Conservation (phyloP, 2,797 vertebrate genomes). For the Hipposideros larvatus region DNA sequence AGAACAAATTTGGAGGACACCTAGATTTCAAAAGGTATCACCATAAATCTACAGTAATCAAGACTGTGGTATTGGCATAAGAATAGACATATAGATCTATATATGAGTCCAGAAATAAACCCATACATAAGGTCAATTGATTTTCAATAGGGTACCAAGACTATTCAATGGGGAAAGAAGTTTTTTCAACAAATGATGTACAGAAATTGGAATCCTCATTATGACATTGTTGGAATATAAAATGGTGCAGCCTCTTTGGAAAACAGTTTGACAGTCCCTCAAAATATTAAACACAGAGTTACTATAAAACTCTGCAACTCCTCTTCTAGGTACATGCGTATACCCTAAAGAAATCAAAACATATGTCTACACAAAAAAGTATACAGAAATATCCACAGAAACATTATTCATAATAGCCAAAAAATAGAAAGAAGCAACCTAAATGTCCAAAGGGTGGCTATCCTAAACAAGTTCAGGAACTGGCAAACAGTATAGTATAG, state of each 20-base stretch:
- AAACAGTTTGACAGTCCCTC: background rate
- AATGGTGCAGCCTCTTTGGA: background rate
- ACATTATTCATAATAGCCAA: background rate
- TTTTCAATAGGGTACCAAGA: background rate
- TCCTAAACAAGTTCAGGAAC: background rate
- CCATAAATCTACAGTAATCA: background rate
- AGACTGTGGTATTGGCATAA: background rate
- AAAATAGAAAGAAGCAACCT: background rate
- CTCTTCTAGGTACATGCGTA: background rate
- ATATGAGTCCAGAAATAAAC: background rate
- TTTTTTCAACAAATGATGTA: background rate
- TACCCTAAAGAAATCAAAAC: background rate
- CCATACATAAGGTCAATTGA: background rate
- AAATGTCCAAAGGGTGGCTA: background rate
- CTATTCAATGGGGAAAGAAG: background rate
- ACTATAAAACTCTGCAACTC: background rate
- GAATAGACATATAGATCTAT: background rate
- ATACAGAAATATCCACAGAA: background rate
- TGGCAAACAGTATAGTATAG: background rate
- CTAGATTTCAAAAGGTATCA: background rate
- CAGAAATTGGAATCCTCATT: background rate
- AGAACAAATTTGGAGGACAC: background rate
- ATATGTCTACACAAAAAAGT: background rate
- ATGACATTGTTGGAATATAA: background rate
- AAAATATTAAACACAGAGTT: background rate